Evolutionary conservation across 2,797 vertebrate genomes (phyloP).

Genomic region (Acipenser oxyrinchus): DNA sequence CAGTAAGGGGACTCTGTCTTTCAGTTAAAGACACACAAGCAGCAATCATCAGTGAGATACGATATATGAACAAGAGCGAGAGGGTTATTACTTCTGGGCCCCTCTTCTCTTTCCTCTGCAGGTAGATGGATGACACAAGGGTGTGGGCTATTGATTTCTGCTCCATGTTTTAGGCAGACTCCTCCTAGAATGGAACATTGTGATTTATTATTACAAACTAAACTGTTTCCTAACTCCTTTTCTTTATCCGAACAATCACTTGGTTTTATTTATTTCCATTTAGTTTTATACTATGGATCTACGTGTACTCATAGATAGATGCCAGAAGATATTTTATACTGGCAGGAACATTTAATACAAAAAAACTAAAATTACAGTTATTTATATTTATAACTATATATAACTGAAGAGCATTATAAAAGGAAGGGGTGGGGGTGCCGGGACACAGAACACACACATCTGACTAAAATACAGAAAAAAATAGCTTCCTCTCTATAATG

Average conservation of each 20-base stretch:
- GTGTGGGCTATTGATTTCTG: not conserved
- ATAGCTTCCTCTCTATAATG: no score
- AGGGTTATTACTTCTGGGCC: not conserved
- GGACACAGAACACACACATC: no score
- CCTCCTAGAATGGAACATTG: not conserved
- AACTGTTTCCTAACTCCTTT: not conserved
- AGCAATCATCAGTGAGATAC: conserved; percentile 8
- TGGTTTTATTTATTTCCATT: not conserved
- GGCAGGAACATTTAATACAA: no score
- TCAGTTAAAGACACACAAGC: not conserved
- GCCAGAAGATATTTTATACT: no score
- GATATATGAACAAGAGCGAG: conserved; percentile 4
- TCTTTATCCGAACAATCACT: not conserved
- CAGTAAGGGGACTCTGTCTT: no score
- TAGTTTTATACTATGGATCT: not conserved
- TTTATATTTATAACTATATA: no score
- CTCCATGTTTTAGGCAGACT: conserved; percentile 4
- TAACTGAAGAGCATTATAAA: no score
- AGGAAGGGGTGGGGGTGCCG: no score
- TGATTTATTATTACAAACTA: conserved; percentile 3
- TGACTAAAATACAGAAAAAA: no score
- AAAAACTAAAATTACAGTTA: no score
- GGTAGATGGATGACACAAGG: conserved; percentile 13
- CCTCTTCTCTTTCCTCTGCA: not conserved
- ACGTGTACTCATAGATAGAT: not conserved